A percentile compares a stretch with the other conserved stretches of the same genome.
Conservation (phyloP, 2,113 vertebrate species). For the Microtus richardsoni region DNA sequence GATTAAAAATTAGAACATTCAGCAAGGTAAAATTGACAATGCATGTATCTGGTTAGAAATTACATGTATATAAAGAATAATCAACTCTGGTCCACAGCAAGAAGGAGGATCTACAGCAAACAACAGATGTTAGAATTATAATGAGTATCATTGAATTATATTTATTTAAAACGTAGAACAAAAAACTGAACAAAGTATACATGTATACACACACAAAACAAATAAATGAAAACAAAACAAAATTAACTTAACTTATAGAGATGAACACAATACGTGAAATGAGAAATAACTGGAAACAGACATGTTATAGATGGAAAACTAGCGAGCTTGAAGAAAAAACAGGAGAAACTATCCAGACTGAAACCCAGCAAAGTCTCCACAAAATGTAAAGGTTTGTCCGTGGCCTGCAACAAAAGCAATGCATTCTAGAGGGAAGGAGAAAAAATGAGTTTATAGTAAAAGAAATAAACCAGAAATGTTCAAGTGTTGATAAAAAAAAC, state of each 20-base stretch:
- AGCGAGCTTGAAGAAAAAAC: background rate
- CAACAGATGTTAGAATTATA: background rate
- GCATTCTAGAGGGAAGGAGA: background rate
- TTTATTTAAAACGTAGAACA: background rate
- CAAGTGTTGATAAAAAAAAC: background rate
- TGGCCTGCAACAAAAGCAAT: background rate
- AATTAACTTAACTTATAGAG: background rate
- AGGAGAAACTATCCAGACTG: background rate
- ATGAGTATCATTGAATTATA: background rate
- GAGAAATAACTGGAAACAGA: background rate
- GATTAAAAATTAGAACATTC: background rate
- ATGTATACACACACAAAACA: background rate
- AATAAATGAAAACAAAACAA: background rate
- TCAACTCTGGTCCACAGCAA: background rate
- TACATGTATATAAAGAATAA: background rate
- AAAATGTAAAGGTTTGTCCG: background rate
- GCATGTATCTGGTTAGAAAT: background rate
- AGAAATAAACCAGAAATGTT: conserved; percentile 10
- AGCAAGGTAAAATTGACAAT: background rate
- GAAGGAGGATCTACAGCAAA: background rate
- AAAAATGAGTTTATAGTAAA: conserved; percentile 15
- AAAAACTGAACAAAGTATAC: background rate
- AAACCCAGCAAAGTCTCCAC: background rate
- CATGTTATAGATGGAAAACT: background rate
- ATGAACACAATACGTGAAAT: background rate